Evolutionary conservation across 1,140 invertebrate genomes (phyloP), one percentile per base, ranked within the genome.

Genomic region (Drosophila ficusphila): DNA sequence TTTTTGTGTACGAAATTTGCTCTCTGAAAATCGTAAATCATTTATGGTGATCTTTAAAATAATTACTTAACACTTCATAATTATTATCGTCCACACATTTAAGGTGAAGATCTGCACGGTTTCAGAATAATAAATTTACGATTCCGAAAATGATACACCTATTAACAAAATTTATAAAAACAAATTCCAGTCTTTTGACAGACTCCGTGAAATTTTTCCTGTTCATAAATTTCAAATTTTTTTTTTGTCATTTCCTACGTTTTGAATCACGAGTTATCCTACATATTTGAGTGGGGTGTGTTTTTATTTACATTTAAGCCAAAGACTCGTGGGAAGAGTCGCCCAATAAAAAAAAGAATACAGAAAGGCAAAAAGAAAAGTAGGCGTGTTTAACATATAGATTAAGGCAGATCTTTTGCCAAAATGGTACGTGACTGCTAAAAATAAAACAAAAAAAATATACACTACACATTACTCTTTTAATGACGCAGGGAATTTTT

Each of bases 301-400:
- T 73, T 72, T 68, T 73, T 73, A 73, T 73, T 73, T 73, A 73
- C 69, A 72, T 72, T 72, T 36, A 49, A 51, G 56, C 47, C 33
- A 70, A 58, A 61, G 69, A 61, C 14, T 47, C 56, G 68, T 61
- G 67, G 54, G 54, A 12, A 62, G 58, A 65, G 34, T 65, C 36
- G 47, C 9, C 36, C 53, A 60, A 44, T 27, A 64, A 46, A 12
- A 44, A 42, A 42, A 42, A 27, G 8, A 21, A 54, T 42, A 36
- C 46, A 51, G 46, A 52, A 51, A 49, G 36, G 53, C 31, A 52
- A 8, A 18, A 19, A 7, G 12, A 60, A 69, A 72, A 72, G 69
- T 72, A 72, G 69, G 69, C 69, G 67, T 72, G 69, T 46, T 38
- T 61, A 47, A 47, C 49, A 69, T 69, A 69, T 68, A 69, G 47